Percentiles rank a stretch among this genome's conserved stretches.
These are phyloP conservation scores for Rhamnusium bicolor DNA, from an alignment of 2,888 invertebrate species.

Conservation along the genomic window DNA sequence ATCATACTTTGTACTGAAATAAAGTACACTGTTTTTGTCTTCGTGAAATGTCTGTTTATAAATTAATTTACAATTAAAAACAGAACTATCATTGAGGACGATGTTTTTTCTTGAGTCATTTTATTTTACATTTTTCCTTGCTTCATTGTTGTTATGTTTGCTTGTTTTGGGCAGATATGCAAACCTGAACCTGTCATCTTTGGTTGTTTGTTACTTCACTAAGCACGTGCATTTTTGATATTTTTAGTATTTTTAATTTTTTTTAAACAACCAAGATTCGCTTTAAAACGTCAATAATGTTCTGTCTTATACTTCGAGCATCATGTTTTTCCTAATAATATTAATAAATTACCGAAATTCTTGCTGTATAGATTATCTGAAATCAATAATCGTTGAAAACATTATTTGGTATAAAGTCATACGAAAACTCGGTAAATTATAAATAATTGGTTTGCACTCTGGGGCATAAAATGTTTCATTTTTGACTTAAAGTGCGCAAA, in stretches of 20 bases:
- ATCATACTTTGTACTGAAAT: no score
- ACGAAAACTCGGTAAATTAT: neutral
- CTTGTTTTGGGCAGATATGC: constrained; percentile 48
- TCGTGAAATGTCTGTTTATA: no score
- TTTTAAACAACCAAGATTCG: constrained; percentile 29
- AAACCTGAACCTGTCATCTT: constrained; percentile 44
- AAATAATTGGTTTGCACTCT: no score
- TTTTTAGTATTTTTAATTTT: constrained; percentile 9
- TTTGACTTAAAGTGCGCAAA: no score
- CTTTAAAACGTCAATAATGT: constrained; percentile 30
- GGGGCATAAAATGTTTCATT: no score
- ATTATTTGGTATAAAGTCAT: neutral
- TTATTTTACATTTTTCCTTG: constrained; percentile 16
- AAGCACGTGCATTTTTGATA: constrained; percentile 25
- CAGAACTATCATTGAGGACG: no score
- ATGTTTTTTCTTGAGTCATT: constrained; percentile 13
- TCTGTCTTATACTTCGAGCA: neutral
- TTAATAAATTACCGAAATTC: constrained; percentile 6
- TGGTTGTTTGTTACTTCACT: constrained; percentile 19
- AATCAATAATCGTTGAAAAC: neutral
- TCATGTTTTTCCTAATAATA: constrained; percentile 15
- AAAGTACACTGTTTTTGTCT: no score
- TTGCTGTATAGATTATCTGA: constrained; percentile 27
- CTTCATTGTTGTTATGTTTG: constrained; percentile 24
- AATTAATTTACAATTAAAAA: no score